Percentiles rank a stretch among this genome's conserved stretches.
These are phyloP conservation scores for Centropus bengalensis DNA, from an alignment of 2,113 vertebrate genomes.

Conservation along the genomic window DNA sequence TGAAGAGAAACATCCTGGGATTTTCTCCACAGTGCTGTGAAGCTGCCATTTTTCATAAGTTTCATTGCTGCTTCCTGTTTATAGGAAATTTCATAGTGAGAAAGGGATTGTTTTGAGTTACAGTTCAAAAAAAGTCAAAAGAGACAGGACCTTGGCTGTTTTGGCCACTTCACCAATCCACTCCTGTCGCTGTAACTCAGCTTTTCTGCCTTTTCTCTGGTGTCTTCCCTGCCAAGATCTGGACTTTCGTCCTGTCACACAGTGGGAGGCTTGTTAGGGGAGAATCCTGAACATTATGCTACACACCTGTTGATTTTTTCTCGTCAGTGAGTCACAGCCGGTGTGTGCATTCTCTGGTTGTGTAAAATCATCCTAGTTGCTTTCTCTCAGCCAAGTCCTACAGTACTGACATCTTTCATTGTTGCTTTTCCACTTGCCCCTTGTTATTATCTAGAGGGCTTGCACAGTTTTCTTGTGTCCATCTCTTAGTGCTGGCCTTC, in stretches of 20 bases:
- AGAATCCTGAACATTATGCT: neutral
- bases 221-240: neutral
- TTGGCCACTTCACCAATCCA: neutral
- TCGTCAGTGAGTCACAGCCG: neutral
- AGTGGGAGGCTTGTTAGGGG: neutral
- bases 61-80: conserved; percentile 23
- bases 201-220: neutral
- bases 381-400: neutral
- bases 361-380: neutral
- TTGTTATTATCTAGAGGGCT: neutral
- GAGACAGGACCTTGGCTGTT: neutral
- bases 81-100: neutral
- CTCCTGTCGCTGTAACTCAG: neutral
- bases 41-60: neutral
- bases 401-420: neutral
- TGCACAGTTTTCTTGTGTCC: neutral
- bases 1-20: neutral
- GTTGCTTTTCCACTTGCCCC: neutral
- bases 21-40: neutral
- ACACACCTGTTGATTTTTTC: neutral
- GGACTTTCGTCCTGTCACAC: neutral
- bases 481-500: neutral
- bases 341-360: neutral
- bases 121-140: neutral
- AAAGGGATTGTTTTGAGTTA: neutral